phyloP scores from a whole-genome alignment of 2,888 invertebrate genomes.

The Rugalucina vietnamica region DNA sequence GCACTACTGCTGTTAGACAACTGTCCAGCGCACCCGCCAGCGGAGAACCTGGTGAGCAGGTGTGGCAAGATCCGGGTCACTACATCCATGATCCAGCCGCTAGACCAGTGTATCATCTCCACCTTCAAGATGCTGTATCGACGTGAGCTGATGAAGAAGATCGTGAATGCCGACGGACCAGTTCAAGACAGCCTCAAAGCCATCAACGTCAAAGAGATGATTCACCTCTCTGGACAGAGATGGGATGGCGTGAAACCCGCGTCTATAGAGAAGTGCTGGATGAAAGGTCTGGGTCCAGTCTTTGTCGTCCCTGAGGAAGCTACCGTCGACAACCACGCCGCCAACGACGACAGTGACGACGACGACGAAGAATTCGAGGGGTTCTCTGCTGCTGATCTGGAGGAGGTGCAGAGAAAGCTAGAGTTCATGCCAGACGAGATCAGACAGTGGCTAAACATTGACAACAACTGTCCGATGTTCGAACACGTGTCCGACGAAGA shows the following conservation, averaged over 20 bases:
- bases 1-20: conserved; percentile 28
- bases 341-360: not conserved
- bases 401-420: not conserved
- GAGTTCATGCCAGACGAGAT: not conserved
- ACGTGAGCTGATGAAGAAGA: conserved; percentile 10
- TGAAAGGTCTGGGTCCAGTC: not conserved
- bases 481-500: not conserved
- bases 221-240: not conserved
- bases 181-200: not conserved
- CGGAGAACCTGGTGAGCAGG: not conserved
- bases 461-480: conserved; percentile 1
- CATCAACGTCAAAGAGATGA: conserved; percentile 8
- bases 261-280: conserved; percentile 7
- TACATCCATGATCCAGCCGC: conserved; percentile 17
- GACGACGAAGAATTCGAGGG: conserved; percentile 16
- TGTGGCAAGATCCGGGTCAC: not conserved
- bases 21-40: conserved; percentile 24
- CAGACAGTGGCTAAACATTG: not conserved
- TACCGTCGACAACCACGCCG: not conserved
- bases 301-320: not conserved
- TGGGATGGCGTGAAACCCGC: not conserved
- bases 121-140: conserved; percentile 15
- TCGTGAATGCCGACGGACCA: not conserved
- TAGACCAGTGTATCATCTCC: conserved; percentile 16
- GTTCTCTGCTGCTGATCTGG: conserved; percentile 1